Base-by-base conservation (phyloP, 1,140 invertebrate species). In the Maniola jurtina region DNA sequence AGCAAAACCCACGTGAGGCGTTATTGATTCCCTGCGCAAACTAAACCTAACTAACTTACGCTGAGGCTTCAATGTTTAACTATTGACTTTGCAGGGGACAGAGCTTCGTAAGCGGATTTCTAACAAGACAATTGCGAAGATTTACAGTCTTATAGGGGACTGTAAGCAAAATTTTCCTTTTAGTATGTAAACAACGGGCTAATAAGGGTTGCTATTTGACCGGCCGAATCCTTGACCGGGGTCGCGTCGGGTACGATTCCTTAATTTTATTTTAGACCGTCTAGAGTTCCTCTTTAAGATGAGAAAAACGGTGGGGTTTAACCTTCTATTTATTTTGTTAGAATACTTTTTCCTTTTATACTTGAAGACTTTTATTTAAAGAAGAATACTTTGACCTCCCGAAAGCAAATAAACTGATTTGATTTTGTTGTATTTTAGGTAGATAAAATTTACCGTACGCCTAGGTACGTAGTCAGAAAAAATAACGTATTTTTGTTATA, bases 11-110 rank as follows among this genome's bases (percentile, higher is more conserved):
- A 61, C 56, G 42, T 62, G 62, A 70, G 60, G 38, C 63, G 59
- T 56, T 70, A 70, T 70, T 63, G 63, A 70, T 70, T 62, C 54
- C 42, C 33, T 63, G 54, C 34, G 42, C 54, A 54, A 66, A 63
- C 54, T 61, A 56, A 66, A 66, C 68, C 68, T 65, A 66, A 70
- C 63, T 70, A 63, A 62, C 59, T 70, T 61, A 56, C 15, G 58
- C 58, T 61, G 64, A 62, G 55, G 61, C 56, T 48, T 47, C 66
- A 55, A 68, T 65, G 63, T 65, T 61, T 70, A 57, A 65, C 59
- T 52, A 66, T 61, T 62, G 59, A 62, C 45, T 65, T 65, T 57
- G 50, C 59, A 15, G 55, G 59, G 61, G 62, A 64, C 67, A 57
- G 62, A 48, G 38, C 33, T 45, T 45, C 38, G 62, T 59, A 61